phyloP scores from a whole-genome alignment of 2,888 invertebrate species.

The Drosophila prolongata region DNA sequence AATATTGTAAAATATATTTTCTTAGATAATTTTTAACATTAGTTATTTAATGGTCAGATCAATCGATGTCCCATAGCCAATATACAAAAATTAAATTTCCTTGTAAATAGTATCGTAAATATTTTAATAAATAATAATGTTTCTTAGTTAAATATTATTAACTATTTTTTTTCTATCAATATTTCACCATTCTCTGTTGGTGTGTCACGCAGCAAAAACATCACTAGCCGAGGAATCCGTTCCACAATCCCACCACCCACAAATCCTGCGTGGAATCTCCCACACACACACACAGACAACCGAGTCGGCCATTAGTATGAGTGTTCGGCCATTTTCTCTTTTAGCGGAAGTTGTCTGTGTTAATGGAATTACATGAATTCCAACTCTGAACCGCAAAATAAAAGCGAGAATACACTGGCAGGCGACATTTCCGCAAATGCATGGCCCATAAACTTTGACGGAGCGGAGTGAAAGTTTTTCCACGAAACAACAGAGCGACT shows the following conservation, averaged over 20 bases:
- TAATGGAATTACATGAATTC: conserved; percentile 78
- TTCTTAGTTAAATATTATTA: neutral
- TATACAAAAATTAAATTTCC: no score
- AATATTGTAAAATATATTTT: no score
- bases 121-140: no score
- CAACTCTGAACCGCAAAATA: conserved; percentile 69
- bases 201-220: neutral
- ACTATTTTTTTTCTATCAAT: neutral
- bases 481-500: conserved; percentile 5
- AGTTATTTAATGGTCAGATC: neutral
- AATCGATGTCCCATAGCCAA: no score
- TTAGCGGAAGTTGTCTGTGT: conserved; percentile 75
- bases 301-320: conserved; percentile 60
- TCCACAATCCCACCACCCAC: conserved; percentile 1
- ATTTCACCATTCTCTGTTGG: neutral
- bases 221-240: conserved; percentile 1
- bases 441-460: conserved; percentile 54
- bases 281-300: conserved; percentile 20
- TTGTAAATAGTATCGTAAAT: no score
- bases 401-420: conserved; percentile 35
- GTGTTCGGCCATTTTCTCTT: conserved; percentile 65
- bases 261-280: neutral
- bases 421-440: conserved; percentile 48
- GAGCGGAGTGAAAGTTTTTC: conserved; percentile 49
- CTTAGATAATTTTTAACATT: no score